Base-by-base conservation (phyloP, 1,140 invertebrate species). In the Nomia melanderi region DNA sequence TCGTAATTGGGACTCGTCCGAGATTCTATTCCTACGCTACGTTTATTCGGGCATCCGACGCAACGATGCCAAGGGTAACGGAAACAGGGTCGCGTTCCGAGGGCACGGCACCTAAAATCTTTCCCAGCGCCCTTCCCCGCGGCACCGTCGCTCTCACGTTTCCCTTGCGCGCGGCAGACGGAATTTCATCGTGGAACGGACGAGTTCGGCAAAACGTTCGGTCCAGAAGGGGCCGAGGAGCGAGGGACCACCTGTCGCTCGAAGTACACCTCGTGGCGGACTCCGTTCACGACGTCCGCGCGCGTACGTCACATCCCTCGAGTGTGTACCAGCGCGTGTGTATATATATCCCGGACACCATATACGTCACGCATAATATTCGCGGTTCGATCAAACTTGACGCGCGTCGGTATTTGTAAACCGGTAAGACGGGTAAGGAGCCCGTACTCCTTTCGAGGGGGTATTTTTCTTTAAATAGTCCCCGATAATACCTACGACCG, bases 231-330 rank as follows among this genome's bases (percentile, higher is more conserved):
- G 79, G 86, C 67, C 27, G 12, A 56, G 53, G 9, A 14, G 5
- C 59, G 63, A 47, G 39, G 73, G 78, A 64, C 84, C 85, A 86
- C 85, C 85, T 86, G 85, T 86, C 82, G 85, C 69, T 79, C 73
- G 77, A 57, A 54, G 62, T 79, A 67, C 63, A 36, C 53, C 62
- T 69, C 44, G 69, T 67, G 53, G 65, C 67, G 50, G 69, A 78
- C 62, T 73, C 59, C 60, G 69, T 82, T 63, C 75, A 72, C 80
- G 81, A 77, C 53, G 67, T 53, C 50, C 44, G 59, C 41, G 47
- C 44, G 69, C 53, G 50, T 72, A 71, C 78, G 78, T 83, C 77
- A 82, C 66, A 33, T 62, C 67, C 2, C 11, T 41, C 11, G 25
- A 25, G 36, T n/a, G 11, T 33, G 75, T 54, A 54, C 29, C 27